phyloP scores from a whole-genome alignment of 2,888 invertebrate species.

The Mesochorus sp. region DNA sequence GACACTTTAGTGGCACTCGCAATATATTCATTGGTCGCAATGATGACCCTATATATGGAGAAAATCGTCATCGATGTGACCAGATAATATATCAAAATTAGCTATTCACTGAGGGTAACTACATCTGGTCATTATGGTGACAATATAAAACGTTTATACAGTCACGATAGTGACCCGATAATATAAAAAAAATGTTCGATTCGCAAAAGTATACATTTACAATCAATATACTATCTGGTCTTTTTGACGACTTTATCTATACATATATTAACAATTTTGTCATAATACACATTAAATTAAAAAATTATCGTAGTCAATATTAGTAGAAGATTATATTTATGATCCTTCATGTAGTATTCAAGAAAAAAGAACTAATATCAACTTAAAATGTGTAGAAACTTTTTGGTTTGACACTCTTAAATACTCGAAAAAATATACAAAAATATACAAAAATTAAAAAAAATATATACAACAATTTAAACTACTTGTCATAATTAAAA shows the following conservation, averaged over 20 bases:
- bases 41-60: slow-evolving; percentile 15
- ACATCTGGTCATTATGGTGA: slow-evolving; percentile 7
- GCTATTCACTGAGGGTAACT: slow-evolving; percentile 9
- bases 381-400: not conserved
- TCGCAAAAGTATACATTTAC: not conserved
- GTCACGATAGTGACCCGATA: slow-evolving; percentile 11
- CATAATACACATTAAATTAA: not conserved
- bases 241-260: slow-evolving; percentile 12
- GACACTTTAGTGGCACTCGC: slow-evolving; percentile 4
- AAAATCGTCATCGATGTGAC: slow-evolving; percentile 15
- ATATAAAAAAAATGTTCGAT: not conserved
- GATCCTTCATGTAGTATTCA: not conserved
- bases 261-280: not conserved
- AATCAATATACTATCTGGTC: not conserved
- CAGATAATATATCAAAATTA: not conserved
- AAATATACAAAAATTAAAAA: no score
- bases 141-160: slow-evolving; percentile 9
- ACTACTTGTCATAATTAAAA: not conserved
- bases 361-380: not conserved
- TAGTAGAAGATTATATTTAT: not conserved
- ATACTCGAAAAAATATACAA: not conserved
- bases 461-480: no score
- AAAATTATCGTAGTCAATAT: not conserved
- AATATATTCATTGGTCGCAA: slow-evolving; percentile 3
- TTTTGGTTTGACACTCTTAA: not conserved